Evolutionary conservation across 2,888 invertebrate species (phyloP).

Genomic region (Luperina testacea): DNA sequence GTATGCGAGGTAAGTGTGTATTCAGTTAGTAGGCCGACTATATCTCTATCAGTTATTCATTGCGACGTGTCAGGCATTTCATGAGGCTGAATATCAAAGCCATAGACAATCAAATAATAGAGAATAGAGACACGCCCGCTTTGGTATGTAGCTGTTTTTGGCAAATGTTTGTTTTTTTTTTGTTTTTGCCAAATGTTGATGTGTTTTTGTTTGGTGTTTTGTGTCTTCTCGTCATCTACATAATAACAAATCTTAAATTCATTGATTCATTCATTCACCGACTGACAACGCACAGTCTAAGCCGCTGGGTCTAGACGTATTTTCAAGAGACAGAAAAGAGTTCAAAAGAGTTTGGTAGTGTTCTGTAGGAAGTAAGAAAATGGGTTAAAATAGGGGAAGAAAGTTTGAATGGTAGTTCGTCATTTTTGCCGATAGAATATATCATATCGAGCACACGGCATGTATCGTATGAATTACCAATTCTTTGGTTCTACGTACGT

Average conservation of each 20-base stretch:
- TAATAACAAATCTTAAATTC: neutral
- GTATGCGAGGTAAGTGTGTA: slow-evolving; percentile 69
- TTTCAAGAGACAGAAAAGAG: no score
- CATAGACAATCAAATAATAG: slow-evolving; percentile 67
- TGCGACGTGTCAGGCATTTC: slow-evolving; percentile 75
- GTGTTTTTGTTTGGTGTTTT: neutral
- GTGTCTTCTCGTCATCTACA: neutral
- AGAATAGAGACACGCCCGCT: slow-evolving; percentile 48
- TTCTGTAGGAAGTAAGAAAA: neutral
- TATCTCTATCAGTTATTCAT: slow-evolving; percentile 83
- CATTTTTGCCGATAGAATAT: neutral
- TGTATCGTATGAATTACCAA: neutral
- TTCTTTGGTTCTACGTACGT: neutral
- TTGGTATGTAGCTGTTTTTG: slow-evolving; percentile 20
- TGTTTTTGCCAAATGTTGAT: neutral
- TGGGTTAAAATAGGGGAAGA: neutral
- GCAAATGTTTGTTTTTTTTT: neutral
- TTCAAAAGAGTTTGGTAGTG: no score
- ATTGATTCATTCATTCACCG: neutral
- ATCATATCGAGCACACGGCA: neutral
- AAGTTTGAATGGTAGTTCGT: neutral
- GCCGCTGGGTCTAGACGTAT: no score
- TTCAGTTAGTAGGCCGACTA: slow-evolving; percentile 75
- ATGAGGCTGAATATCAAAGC: slow-evolving; percentile 74
- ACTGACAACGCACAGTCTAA: no score